Conservation (phyloP, 1,140 invertebrate species). For the Teleogryllus occipitalis region DNA sequence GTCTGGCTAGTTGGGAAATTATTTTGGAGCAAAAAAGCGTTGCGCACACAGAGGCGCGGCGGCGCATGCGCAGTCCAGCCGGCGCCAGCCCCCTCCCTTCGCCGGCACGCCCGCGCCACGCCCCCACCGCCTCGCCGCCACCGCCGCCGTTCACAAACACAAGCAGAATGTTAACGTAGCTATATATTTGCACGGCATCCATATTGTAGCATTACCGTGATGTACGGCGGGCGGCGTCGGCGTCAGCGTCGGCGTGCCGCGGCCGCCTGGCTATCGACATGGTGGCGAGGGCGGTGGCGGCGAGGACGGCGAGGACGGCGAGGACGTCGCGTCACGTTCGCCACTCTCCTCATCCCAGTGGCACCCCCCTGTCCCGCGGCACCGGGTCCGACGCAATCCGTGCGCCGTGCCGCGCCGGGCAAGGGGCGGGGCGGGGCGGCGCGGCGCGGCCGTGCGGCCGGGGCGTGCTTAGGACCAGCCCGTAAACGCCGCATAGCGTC, state of each 20-base stretch:
- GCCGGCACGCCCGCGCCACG: neutral
- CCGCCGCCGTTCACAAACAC: neutral
- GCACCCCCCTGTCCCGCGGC: too few species aligned
- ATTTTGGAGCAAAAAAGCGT: neutral
- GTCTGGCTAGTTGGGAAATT: neutral
- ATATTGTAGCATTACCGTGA: neutral
- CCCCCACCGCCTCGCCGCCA: too few species aligned
- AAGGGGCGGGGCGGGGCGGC: too few species aligned
- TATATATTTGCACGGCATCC: neutral
- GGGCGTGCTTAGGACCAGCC: too few species aligned
- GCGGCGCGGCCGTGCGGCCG: too few species aligned
- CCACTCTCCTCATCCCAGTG: too few species aligned
- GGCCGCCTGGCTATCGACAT: neutral
- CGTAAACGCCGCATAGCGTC: too few species aligned
- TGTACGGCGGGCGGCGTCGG: neutral
- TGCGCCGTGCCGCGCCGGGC: too few species aligned
- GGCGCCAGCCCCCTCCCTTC: neutral
- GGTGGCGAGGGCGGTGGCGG: neutral
- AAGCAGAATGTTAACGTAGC: neutral
- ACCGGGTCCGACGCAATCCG: too few species aligned
- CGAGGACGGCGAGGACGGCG: neutral
- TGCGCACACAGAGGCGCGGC: neutral
- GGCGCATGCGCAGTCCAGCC: neutral
- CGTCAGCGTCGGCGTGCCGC: too few species aligned
- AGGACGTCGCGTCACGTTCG: neutral